Percentiles rank a stretch among this genome's conserved stretches.
phyloP scores from a whole-genome alignment of 2,797 vertebrate species.

The Artibeus lituratus region DNA sequence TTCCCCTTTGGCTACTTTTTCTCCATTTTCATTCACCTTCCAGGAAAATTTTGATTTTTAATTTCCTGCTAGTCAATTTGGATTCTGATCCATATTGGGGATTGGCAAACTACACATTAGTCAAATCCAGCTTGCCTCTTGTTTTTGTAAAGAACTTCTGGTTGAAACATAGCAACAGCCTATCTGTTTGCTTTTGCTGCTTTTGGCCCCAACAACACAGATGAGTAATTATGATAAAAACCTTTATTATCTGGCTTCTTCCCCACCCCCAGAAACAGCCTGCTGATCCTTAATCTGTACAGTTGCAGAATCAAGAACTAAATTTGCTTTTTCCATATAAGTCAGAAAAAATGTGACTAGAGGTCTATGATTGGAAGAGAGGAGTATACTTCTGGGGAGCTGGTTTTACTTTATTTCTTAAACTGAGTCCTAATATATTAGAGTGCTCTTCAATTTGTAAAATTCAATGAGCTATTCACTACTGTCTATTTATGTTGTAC shows the following conservation, averaged over 20 bases:
- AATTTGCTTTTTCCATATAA: not conserved
- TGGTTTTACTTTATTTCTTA: not conserved
- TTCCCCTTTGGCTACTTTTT: not conserved
- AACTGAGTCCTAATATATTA: not conserved
- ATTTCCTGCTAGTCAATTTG: not conserved
- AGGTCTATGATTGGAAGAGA: not conserved
- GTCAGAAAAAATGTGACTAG: not conserved
- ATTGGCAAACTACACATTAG: not conserved
- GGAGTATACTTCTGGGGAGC: not conserved
- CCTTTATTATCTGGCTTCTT: not conserved
- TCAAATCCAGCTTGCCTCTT: not conserved
- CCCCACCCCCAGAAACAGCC: not conserved
- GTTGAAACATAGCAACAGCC: not conserved
- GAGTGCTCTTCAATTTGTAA: not conserved
- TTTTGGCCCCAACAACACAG: not conserved
- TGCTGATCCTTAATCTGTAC: not conserved
- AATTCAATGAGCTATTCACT: not conserved
- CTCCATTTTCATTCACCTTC: not conserved
- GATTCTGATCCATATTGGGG: not conserved
- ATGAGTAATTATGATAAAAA: not conserved
- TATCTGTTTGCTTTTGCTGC: not conserved
- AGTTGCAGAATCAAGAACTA: not conserved
- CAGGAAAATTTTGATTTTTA: conserved; percentile 17
- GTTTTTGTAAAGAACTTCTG: not conserved
- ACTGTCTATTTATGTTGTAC: not conserved